Evolutionary conservation across 1,140 invertebrate species (phyloP).

Genomic region (Rhagoletis zephyria): DNA sequence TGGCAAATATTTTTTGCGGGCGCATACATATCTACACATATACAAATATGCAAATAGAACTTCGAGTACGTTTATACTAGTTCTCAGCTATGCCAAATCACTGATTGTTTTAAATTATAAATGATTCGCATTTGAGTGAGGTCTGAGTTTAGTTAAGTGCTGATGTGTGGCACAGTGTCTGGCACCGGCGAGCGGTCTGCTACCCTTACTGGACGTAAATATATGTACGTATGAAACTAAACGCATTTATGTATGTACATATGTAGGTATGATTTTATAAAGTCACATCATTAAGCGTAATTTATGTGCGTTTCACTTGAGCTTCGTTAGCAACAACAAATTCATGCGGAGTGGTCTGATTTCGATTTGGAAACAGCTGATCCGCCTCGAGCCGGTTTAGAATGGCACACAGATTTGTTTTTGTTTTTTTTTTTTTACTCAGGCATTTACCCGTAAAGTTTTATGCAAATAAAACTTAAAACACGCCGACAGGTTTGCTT

Average conservation of each 20-base stretch:
- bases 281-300: conserved; percentile 17
- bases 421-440: background rate
- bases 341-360: background rate
- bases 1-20: background rate
- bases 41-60: background rate
- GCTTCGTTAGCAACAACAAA: conserved; percentile 37
- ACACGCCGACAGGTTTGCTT: background rate
- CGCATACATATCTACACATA: background rate
- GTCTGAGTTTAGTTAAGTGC: background rate
- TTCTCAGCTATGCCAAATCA: background rate
- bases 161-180: background rate
- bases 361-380: conserved; percentile 16
- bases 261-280: no score
- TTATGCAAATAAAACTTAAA: background rate
- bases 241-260: background rate
- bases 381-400: background rate
- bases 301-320: conserved; percentile 31
- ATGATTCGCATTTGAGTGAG: background rate
- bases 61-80: background rate
- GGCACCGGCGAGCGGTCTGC: background rate
- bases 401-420: background rate
- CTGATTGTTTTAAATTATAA: conserved; percentile 24
- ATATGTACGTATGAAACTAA: no score
- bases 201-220: background rate
- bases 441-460: background rate